phyloP scores from a whole-genome alignment of 2,797 vertebrate species.

The Sebastes vulpes region DNA sequence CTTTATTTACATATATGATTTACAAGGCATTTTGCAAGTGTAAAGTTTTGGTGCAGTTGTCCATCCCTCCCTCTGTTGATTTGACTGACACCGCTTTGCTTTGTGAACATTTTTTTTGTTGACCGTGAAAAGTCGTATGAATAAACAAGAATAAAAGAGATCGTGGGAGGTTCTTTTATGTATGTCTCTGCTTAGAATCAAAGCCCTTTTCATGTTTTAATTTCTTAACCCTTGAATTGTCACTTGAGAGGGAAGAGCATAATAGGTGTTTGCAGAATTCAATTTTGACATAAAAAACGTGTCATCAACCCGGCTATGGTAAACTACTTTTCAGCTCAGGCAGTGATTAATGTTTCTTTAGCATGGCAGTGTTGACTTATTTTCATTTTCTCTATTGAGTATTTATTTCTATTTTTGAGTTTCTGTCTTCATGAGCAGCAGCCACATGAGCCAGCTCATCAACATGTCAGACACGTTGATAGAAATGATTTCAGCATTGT shows the following conservation, averaged over 20 bases:
- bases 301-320: neutral
- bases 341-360: neutral
- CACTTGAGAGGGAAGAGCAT: neutral
- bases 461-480: neutral
- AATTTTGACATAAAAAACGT: conserved; percentile 11
- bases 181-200: conserved; percentile 3
- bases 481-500: neutral
- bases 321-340: neutral
- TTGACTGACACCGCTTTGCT: conserved; percentile 21
- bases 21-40: neutral
- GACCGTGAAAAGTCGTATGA: neutral
- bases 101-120: conserved; percentile 3
- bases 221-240: neutral
- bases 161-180: conserved; percentile 4
- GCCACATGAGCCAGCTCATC: neutral
- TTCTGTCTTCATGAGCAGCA: neutral
- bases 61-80: neutral
- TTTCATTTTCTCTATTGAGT: neutral
- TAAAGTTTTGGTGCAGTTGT: neutral
- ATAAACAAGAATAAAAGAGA: conserved; percentile 19
- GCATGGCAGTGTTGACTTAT: neutral
- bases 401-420: neutral
- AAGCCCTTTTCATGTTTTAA: conserved; percentile 3
- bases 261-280: conserved; percentile 4
- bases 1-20: neutral